Percentiles rank a stretch among this genome's conserved stretches.
Evolutionary conservation across 1,140 invertebrate species (phyloP).

Genomic region (Tribolium castaneum): DNA sequence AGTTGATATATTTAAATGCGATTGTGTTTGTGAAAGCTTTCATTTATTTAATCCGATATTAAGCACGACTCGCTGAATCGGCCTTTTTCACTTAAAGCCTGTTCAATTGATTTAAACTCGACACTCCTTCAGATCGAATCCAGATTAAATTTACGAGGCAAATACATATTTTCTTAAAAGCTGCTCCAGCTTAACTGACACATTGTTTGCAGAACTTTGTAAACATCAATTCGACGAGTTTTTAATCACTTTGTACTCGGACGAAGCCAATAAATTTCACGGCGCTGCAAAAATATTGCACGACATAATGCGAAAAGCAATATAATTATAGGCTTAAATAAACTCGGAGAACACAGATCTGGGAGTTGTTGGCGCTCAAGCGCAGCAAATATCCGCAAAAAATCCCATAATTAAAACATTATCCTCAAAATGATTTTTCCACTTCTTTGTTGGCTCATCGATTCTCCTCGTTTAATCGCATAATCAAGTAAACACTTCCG

Average conservation of each 20-base stretch:
- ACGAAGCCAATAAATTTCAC: slow-evolving; percentile 17
- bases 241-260: slow-evolving; percentile 16
- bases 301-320: slow-evolving; percentile 1
- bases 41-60: slow-evolving; percentile 27
- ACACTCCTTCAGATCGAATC: not conserved
- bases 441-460: not conserved
- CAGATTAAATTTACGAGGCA: not conserved
- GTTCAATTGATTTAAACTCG: not conserved
- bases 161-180: slow-evolving; percentile 5
- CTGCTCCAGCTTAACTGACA: not conserved
- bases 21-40: slow-evolving; percentile 45
- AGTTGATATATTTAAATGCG: slow-evolving; percentile 38
- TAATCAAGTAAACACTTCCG: slow-evolving; percentile 35
- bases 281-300: not conserved
- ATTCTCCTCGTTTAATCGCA: slow-evolving; percentile 25
- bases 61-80: not conserved
- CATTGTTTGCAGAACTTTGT: not conserved
- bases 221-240: not conserved
- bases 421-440: not conserved
- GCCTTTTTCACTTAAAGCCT: not conserved
- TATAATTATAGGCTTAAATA: slow-evolving; percentile 28
- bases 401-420: slow-evolving; percentile 9
- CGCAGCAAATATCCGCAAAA: slow-evolving; percentile 13
- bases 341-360: slow-evolving; percentile 12
- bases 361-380: slow-evolving; percentile 3